A percentile compares a stretch with the other conserved stretches of the same genome.
Evolutionary conservation across 2,113 vertebrate genomes (phyloP).

Genomic region (Suncus etruscus): DNA sequence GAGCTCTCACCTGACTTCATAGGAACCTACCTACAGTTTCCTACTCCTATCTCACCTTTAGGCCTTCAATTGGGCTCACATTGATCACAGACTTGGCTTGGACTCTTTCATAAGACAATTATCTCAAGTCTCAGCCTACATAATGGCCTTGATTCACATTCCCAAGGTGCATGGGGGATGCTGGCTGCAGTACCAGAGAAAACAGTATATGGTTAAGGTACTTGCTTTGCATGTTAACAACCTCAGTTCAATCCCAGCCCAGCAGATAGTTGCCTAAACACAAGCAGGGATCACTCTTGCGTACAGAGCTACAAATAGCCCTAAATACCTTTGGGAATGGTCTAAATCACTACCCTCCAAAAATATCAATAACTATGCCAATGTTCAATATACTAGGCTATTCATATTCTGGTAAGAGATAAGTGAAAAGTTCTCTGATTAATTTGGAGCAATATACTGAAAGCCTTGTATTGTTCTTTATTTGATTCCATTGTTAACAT

Average conservation of each 20-base stretch:
- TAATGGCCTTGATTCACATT: background rate
- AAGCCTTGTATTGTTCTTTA: background rate
- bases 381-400: background rate
- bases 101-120: background rate
- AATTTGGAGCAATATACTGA: constrained; percentile 12
- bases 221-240: too few relatives aligned
- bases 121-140: background rate
- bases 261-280: too few relatives aligned
- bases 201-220: too few relatives aligned
- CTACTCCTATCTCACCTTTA: background rate
- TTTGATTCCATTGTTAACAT: background rate
- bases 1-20: background rate
- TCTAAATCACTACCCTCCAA: too few relatives aligned
- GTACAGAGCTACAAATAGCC: too few relatives aligned
- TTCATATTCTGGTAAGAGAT: background rate
- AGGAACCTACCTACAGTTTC: background rate
- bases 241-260: too few relatives aligned
- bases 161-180: background rate
- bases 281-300: too few relatives aligned
- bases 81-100: background rate
- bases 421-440: background rate
- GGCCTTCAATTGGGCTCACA: background rate
- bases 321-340: too few relatives aligned
- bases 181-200: too few relatives aligned
- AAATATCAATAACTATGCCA: too few relatives aligned